A percentile compares a stretch with the other conserved stretches of the same genome.
These are phyloP conservation scores for Otolemur garnettii DNA, from an alignment of 2,113 vertebrate species.

Conservation along the genomic window DNA sequence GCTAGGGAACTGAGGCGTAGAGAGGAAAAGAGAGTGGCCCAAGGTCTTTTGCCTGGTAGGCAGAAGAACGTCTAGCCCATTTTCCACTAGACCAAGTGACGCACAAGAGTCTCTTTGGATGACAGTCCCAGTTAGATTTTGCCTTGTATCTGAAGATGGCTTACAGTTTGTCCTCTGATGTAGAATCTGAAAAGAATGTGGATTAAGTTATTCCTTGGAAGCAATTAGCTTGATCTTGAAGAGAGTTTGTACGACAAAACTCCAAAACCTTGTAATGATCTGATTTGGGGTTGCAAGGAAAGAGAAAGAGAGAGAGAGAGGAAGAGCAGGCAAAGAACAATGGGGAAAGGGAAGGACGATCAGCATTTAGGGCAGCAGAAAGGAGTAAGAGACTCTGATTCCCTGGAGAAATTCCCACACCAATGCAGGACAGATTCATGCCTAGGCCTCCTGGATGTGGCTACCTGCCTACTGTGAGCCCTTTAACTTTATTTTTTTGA, in stretches of 20 bases:
- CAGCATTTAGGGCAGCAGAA: neutral
- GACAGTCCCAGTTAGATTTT: neutral
- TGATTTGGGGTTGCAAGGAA: neutral
- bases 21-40: neutral
- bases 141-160: conserved; percentile 32
- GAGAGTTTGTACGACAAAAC: conserved; percentile 29
- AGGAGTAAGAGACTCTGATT: neutral
- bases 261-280: neutral
- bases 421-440: neutral
- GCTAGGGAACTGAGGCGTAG: neutral
- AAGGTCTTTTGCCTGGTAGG: neutral
- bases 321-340: neutral
- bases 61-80: neutral
- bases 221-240: neutral
- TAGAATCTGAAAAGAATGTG: neutral
- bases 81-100: neutral
- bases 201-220: neutral
- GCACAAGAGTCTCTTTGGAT: neutral
- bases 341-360: neutral
- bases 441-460: neutral
- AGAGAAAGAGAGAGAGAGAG: neutral
- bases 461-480: neutral
- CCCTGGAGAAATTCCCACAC: neutral
- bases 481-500: neutral
- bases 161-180: neutral